phyloP scores from a whole-genome alignment of 1,140 invertebrate genomes.

The Dinothrombium tinctorium region DNA sequence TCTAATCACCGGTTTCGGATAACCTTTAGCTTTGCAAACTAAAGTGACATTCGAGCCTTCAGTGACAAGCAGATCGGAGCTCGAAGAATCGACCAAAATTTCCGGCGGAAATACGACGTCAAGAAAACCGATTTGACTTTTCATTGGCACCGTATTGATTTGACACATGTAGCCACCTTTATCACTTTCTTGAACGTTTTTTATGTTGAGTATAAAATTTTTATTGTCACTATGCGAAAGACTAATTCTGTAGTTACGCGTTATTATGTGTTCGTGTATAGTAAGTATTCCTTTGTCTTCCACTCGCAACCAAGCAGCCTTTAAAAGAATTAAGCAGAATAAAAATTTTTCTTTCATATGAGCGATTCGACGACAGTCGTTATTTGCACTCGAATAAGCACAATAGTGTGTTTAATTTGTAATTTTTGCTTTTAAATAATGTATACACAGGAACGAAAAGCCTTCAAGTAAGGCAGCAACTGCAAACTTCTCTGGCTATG shows the following conservation, averaged over 20 bases:
- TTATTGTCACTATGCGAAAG: slow-evolving; percentile 55
- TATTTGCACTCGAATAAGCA: no score
- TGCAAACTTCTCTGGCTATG: no score
- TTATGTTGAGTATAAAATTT: slow-evolving; percentile 48
- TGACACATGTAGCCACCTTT: slow-evolving; percentile 25
- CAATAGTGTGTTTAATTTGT: no score
- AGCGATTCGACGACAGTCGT: no score
- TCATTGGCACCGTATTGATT: slow-evolving; percentile 36
- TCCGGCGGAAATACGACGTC: slow-evolving; percentile 83
- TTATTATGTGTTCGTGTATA: slow-evolving; percentile 70
- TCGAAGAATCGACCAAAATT: slow-evolving; percentile 69
- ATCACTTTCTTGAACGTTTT: slow-evolving; percentile 66
- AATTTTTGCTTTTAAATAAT: no score
- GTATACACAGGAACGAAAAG: no score
- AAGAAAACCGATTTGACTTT: slow-evolving; percentile 67
- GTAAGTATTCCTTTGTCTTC: slow-evolving; percentile 78
- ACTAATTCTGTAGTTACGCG: slow-evolving; percentile 64
- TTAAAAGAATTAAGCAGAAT: not conserved
- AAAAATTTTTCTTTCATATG: no score
- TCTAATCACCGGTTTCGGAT: slow-evolving; percentile 47
- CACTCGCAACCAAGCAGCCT: slow-evolving; percentile 64
- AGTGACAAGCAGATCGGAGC: slow-evolving; percentile 64
- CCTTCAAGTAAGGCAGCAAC: no score
- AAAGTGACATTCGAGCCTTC: slow-evolving; percentile 70
- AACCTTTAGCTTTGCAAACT: slow-evolving; percentile 63